Evolutionary conservation across 1,140 invertebrate genomes (phyloP), one percentile per base, ranked within the genome.

Genomic region (Nautilus pompilius): DNA sequence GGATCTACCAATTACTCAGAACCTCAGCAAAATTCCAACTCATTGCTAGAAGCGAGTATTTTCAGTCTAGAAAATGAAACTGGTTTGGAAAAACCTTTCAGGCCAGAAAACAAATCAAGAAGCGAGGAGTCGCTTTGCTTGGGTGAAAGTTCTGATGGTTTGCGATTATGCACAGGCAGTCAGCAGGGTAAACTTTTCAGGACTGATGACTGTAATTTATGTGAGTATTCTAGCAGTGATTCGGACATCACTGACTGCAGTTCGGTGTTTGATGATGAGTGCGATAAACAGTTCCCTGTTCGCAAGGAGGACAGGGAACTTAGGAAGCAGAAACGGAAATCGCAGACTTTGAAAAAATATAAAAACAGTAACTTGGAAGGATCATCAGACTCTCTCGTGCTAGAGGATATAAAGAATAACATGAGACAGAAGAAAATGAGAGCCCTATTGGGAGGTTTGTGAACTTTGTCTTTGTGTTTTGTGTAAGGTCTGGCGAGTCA

Each of bases 401-500:
- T 28, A 5, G 49, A 53, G 29, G 49, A 28, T 15, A 24, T 28
- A 8, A 53, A 53, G 29, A 53, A 24, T 24, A 28, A 24, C 24
- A 15, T 20, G 29, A 20, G 49, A 53, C 49, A 53, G 6, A 53
- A 53, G 49, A 53, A 53, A 53, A 24, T 53, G 49, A 53, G 29
- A 53, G 49, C 24, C 2, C 24, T 6, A 24, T 53, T 24, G 5
- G 49, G 8, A 53, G 49, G 49, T 53, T n/a, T n/a, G n/a, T n/a
- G n/a, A n/a, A n/a, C n/a, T n/a, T n/a, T n/a, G n/a, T n/a, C n/a
- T n/a, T n/a, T n/a, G n/a, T n/a, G n/a, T n/a, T n/a, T n/a, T n/a
- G n/a, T n/a, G n/a, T n/a, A n/a, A n/a, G n/a, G n/a, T n/a, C n/a
- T n/a, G n/a, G n/a, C n/a, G n/a, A n/a, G n/a, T n/a, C n/a, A n/a